Evolutionary conservation across 2,888 invertebrate species (phyloP), one percentile per base, ranked within the genome.

Genomic region (Strigamia maritima): DNA sequence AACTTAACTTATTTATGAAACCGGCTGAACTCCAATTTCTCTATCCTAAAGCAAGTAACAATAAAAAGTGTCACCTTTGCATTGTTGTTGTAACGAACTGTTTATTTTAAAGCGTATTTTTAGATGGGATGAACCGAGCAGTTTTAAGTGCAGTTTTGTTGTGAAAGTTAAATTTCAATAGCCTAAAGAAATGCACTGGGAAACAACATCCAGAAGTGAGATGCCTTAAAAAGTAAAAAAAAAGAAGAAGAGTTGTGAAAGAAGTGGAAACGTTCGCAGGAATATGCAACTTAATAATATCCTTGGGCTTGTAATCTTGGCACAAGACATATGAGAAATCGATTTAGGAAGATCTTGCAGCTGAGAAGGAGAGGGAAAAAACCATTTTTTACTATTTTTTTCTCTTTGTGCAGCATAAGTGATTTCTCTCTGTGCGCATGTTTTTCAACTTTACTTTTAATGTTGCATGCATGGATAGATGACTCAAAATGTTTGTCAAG

Each of bases 261-360:
- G 60, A 60, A 60, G 60, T 60, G 60, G 60, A 60, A 60, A 60
- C 60, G 22, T 60, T 60, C 4, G 60, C 60, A 22, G 60, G 60
- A 60, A 60, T 60, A 60, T 60, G 60, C 60, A 60, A 60, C 60
- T 60, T 60, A 60, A 60, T 60, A 60, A 60, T 60, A 60, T 60
- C 60, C 60, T 60, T 60, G 60, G 60, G 60, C 60, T 60, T 60
- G 60, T 60, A 60, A 60, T 60, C 60, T 60, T 60, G 60, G 60
- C 60, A 60, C 60, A 60, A 60, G 60, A 60, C 60, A 60, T 60
- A 60, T 60, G 60, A 60, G 60, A 60, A 60, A 60, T 60, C 60
- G 60, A 60, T 60, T 60, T 60, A 60, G 60, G 60, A 60, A 60
- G 60, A 60, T 60, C 60, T 60, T 60, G 19, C 60, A 60, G 60